phyloP scores from a whole-genome alignment of 1,140 invertebrate species.

The Diuraphis noxia region DNA sequence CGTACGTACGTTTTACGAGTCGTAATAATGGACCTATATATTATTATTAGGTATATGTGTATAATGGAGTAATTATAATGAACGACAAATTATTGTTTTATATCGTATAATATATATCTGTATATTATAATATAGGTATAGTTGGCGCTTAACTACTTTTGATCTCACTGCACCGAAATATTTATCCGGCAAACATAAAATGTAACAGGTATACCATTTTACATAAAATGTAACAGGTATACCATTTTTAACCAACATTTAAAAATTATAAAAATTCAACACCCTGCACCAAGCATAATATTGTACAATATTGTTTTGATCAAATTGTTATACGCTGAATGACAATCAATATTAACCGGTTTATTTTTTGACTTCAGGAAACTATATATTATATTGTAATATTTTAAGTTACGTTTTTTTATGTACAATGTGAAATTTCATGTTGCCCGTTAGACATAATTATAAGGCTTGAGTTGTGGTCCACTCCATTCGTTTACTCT shows the following conservation, averaged over 20 bases:
- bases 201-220: too few species aligned
- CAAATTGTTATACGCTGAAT: not conserved
- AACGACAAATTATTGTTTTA: conserved; percentile 13
- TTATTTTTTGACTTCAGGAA: too few species aligned
- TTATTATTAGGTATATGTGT: not conserved
- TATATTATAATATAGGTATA: not conserved
- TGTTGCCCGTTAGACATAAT: too few species aligned
- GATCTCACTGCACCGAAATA: not conserved
- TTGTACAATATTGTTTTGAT: not conserved
- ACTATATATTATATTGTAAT: too few species aligned
- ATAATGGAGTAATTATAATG: not conserved
- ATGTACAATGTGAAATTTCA: too few species aligned
- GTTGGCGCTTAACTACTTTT: not conserved
- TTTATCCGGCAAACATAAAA: not conserved
- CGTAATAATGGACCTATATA: not conserved
- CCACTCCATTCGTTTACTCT: too few species aligned
- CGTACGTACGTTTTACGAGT: not conserved
- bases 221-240: not conserved
- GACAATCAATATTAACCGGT: not conserved
- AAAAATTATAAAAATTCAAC: not conserved
- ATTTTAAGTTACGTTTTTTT: too few species aligned
- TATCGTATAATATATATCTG: not conserved
- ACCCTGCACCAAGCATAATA: too few species aligned
- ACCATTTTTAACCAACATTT: too few species aligned
- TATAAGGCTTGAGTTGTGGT: too few species aligned